Percentiles rank a stretch among this genome's conserved stretches.
Evolutionary conservation across 1,140 invertebrate species (phyloP).

Genomic region (Wiebesia pumilae): DNA sequence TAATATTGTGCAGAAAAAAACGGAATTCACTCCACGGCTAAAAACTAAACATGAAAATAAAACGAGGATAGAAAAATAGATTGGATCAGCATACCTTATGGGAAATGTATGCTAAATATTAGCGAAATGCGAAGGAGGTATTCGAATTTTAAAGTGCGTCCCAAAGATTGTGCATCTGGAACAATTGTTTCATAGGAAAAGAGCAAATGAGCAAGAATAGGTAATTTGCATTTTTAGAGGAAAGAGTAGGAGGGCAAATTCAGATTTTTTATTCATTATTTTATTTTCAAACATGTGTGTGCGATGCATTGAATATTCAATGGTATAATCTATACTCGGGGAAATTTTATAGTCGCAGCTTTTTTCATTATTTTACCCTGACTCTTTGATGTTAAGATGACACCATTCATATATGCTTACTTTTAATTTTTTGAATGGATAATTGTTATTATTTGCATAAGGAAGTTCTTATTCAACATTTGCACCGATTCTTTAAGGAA

Average conservation of each 20-base stretch:
- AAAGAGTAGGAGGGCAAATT: background rate
- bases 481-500: too few relatives aligned
- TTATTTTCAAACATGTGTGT: background rate
- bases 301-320: conserved; percentile 27
- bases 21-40: too few relatives aligned
- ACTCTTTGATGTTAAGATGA: background rate
- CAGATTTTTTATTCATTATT: conserved; percentile 24
- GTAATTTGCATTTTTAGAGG: conserved; percentile 28
- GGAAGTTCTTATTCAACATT: too few relatives aligned
- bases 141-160: too few relatives aligned
- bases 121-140: too few relatives aligned
- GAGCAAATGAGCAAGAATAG: background rate
- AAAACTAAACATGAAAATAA: too few relatives aligned
- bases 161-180: background rate
- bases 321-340: background rate
- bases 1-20: too few relatives aligned
- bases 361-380: background rate
- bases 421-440: background rate
- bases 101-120: too few relatives aligned
- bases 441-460: background rate
- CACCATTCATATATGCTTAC: background rate
- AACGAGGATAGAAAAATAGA: too few relatives aligned
- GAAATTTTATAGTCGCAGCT: background rate
- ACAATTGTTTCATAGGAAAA: background rate
- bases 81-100: too few relatives aligned